Conservation (phyloP, 1,140 invertebrate genomes). For the Coelopa frigida region DNA sequence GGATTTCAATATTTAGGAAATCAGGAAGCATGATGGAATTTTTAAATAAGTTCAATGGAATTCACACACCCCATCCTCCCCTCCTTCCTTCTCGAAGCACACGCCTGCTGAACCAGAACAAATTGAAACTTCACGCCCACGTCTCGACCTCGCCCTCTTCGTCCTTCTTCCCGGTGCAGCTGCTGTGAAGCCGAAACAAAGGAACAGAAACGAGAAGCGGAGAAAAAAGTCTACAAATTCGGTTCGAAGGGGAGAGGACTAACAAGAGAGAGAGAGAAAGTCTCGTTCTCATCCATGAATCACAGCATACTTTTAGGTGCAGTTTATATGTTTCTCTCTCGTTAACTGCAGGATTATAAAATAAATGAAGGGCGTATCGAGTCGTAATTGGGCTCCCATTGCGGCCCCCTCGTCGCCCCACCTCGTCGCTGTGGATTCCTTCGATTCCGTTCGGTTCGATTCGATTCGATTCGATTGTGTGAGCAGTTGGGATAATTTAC, state of each 20-base stretch:
- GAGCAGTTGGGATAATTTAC: conserved; percentile 33
- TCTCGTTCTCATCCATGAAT: conserved; percentile 3
- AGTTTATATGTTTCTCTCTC: conserved; percentile 12
- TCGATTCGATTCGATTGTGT: no score
- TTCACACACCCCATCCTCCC: not conserved
- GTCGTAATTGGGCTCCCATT: not conserved
- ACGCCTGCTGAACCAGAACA: conserved; percentile 7
- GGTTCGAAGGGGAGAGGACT: not conserved
- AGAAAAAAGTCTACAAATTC: not conserved
- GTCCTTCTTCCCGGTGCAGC: not conserved
- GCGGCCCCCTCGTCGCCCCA: no score
- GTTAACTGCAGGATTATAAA: no score
- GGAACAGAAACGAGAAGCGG: not conserved
- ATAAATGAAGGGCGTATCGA: conserved; percentile 4
- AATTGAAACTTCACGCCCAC: conserved; percentile 2
- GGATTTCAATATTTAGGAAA: not conserved
- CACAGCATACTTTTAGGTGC: conserved; percentile 11
- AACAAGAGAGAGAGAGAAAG: not conserved
- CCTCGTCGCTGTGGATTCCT: no score
- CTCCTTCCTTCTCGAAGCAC: no score
- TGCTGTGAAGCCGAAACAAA: not conserved
- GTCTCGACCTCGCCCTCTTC: no score
- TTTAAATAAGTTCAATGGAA: conserved; percentile 4
- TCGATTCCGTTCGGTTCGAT: no score
- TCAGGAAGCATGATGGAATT: conserved; percentile 4